Conservation (phyloP, 2,797 vertebrate genomes). For the Macropodus opercularis region DNA sequence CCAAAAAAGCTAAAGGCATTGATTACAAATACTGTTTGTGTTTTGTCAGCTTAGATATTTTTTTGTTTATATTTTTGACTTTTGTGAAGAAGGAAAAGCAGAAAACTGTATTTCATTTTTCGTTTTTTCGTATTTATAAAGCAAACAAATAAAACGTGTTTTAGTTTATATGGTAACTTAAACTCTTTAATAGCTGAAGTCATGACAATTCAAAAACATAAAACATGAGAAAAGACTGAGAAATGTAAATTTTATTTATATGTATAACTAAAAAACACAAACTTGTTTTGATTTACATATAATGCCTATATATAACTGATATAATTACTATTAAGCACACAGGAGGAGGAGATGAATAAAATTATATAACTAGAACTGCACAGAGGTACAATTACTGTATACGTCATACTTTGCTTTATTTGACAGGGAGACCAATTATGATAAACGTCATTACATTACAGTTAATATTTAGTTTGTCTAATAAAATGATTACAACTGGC, state of each 20-base stretch:
- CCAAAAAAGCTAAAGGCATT: slow-evolving; percentile 13
- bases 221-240: not conserved
- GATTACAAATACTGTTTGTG: slow-evolving; percentile 41
- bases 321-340: not conserved
- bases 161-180: not conserved
- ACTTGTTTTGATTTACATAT: not conserved
- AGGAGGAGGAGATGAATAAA: not conserved
- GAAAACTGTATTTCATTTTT: too few relatives aligned
- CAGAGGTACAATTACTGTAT: not conserved
- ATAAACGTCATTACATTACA: not conserved
- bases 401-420: not conserved
- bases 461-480: not conserved
- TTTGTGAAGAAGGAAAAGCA: too few relatives aligned
- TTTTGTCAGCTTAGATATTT: too few relatives aligned
- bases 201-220: not conserved
- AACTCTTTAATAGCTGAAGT: not conserved
- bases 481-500: not conserved
- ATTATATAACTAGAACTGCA: slow-evolving; percentile 11
- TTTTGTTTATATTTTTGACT: too few relatives aligned
- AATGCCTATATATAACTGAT: not conserved
- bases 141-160: not conserved
- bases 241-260: not conserved
- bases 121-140: not conserved
- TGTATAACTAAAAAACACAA: slow-evolving; percentile 13
- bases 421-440: too few relatives aligned